These are phyloP conservation scores for Conopomorpha cramerella DNA, from an alignment of 1,140 invertebrate genomes.

Conservation along the genomic window DNA sequence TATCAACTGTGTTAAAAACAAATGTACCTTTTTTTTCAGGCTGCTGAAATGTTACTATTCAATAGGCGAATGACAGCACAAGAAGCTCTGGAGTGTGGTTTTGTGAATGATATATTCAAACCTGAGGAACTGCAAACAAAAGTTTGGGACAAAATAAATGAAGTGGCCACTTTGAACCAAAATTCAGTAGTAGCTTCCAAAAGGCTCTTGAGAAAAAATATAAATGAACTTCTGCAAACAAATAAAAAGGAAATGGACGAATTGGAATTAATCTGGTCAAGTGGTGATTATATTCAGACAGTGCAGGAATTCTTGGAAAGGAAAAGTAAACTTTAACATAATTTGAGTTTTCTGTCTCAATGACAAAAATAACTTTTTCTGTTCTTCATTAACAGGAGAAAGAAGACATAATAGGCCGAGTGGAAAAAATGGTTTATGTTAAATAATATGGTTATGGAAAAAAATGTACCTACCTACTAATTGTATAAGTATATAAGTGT, in stretches of 20 bases:
- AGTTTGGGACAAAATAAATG: slow-evolving; percentile 62
- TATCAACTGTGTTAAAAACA: neutral
- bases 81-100: slow-evolving; percentile 72
- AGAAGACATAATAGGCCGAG: no score
- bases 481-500: no score
- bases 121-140: slow-evolving; percentile 62
- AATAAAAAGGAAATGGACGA: slow-evolving; percentile 28
- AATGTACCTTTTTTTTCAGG: slow-evolving; percentile 55
- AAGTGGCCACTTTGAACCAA: slow-evolving; percentile 49
- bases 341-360: slow-evolving; percentile 1
- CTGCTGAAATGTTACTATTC: slow-evolving; percentile 80
- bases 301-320: neutral
- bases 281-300: no score
- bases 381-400: no score
- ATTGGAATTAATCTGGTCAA: slow-evolving; percentile 16
- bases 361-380: no score
- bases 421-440: no score
- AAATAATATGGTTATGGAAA: no score
- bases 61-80: slow-evolving; percentile 77
- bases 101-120: slow-evolving; percentile 73
- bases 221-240: slow-evolving; percentile 18
- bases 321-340: slow-evolving; percentile 18
- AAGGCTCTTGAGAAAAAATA: slow-evolving; percentile 20
- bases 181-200: slow-evolving; percentile 21
- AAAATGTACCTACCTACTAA: no score